Evolutionary conservation across 2,888 invertebrate species (phyloP), one percentile per base, ranked within the genome.

Genomic region (Caradrina kadenii): DNA sequence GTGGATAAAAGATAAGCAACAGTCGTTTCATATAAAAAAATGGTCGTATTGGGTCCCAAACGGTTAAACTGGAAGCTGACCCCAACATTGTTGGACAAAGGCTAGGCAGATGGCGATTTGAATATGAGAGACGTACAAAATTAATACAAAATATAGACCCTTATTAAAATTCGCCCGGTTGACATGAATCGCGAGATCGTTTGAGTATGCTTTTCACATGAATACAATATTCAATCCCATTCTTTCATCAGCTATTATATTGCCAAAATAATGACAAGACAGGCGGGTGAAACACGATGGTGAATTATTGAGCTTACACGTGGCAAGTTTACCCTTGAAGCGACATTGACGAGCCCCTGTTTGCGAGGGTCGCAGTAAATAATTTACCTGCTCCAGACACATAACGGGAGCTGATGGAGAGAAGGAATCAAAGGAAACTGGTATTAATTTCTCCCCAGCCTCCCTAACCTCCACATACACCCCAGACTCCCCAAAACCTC

Each of bases 251-350:
- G 22, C 54, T 35, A 39, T 55, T 55, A n/a, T 22, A 55, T 39
- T 11, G 13, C 35, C 26, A 42, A 26, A 69, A 68, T 39, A 19
- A 55, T 19, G 19, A 26, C 19, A 26, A 35, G n/a, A 54, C 15
- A 26, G 19, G 17, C 11, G 19, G 19, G 17, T 5, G 8, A n/a
- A 21, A 39, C 13, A 1, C 8, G 7, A 4, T 17, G 42, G 10
- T 17, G 5, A 6, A 15, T 58, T 45, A 17, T 45, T 45, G 11
- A n/a, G 26, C 15, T 11, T 69, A 26, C 52, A 73, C 69, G 35
- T 39, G 35, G 45, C 26, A 35, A 21, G 5, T 39, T 45, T 53
- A 39, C 26, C 52, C 73, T 63, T 73, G 73, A 69, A 45, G 11
- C 19, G n/a, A 15, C n/a, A 8, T 8, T 13, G 13, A 39, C 11